A percentile compares a stretch with the other conserved stretches of the same genome.
phyloP scores from a whole-genome alignment of 2,797 vertebrate species.

The Tolypeutes matacus region DNA sequence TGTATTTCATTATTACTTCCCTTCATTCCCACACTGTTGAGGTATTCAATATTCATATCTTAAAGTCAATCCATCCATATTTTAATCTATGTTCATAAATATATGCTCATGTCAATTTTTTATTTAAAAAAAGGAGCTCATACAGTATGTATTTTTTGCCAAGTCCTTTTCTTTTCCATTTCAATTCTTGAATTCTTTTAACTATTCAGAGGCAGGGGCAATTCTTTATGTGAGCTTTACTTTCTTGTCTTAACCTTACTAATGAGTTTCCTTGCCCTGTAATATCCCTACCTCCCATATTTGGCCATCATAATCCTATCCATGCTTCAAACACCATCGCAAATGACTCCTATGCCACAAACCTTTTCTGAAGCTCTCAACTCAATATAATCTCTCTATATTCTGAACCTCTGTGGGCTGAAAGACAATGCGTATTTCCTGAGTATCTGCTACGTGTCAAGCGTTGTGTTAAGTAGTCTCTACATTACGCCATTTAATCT shows the following conservation, averaged over 20 bases:
- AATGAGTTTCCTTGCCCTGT: neutral
- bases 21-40: neutral
- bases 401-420: too few relatives aligned
- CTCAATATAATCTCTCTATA: too few relatives aligned
- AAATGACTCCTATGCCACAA: too few relatives aligned
- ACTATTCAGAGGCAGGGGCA: neutral
- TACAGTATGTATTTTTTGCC: neutral
- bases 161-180: neutral
- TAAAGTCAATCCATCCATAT: neutral
- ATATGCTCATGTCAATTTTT: neutral
- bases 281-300: neutral
- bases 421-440: too few relatives aligned
- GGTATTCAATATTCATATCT: neutral
- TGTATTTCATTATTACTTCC: neutral
- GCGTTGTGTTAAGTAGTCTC: too few relatives aligned
- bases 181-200: neutral
- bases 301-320: neutral
- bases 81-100: neutral
- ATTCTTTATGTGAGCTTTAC: neutral
- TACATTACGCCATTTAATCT: too few relatives aligned
- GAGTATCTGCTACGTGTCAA: too few relatives aligned
- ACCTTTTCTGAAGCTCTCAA: too few relatives aligned
- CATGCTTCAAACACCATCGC: neutral
- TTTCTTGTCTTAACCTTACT: neutral
- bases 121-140: neutral